phyloP scores from a whole-genome alignment of 1,140 invertebrate genomes.

The Theocolax elegans region DNA sequence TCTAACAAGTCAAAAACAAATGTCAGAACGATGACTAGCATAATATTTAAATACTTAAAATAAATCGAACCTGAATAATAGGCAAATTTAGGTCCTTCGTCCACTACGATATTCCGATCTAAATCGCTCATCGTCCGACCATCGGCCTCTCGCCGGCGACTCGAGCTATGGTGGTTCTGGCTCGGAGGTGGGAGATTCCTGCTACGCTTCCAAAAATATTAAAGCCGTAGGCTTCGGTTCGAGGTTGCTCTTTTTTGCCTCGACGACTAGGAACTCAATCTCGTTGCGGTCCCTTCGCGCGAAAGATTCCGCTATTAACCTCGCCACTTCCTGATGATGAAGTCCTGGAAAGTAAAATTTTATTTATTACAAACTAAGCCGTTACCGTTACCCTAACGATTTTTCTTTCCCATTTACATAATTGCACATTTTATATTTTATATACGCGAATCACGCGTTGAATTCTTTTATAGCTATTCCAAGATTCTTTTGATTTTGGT shows the following conservation, averaged over 20 bases:
- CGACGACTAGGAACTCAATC: slow-evolving; percentile 90
- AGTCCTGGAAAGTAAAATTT: too few species aligned
- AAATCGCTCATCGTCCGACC: neutral
- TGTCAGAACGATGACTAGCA: too few species aligned
- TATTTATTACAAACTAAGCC: too few species aligned
- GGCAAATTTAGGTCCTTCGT: neutral
- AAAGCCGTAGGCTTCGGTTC: slow-evolving; percentile 88
- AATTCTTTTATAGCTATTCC: too few species aligned
- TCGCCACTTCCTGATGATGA: slow-evolving; percentile 83
- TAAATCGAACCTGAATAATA: too few species aligned
- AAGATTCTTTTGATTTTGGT: too few species aligned
- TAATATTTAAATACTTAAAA: too few species aligned
- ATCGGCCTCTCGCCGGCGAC: neutral
- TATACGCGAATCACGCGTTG: too few species aligned
- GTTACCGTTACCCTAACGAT: too few species aligned
- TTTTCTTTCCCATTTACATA: too few species aligned
- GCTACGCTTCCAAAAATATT: slow-evolving; percentile 90
- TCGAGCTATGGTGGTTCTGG: slow-evolving; percentile 59
- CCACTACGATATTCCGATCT: neutral
- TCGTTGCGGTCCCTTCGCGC: slow-evolving; percentile 85
- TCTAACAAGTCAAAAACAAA: too few species aligned
- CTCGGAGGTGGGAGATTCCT: slow-evolving; percentile 68
- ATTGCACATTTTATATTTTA: too few species aligned
- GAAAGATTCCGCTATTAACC: slow-evolving; percentile 89
- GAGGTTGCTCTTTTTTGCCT: slow-evolving; percentile 89